phyloP scores from a whole-genome alignment of 2,888 invertebrate genomes.

The Drepana falcataria region DNA sequence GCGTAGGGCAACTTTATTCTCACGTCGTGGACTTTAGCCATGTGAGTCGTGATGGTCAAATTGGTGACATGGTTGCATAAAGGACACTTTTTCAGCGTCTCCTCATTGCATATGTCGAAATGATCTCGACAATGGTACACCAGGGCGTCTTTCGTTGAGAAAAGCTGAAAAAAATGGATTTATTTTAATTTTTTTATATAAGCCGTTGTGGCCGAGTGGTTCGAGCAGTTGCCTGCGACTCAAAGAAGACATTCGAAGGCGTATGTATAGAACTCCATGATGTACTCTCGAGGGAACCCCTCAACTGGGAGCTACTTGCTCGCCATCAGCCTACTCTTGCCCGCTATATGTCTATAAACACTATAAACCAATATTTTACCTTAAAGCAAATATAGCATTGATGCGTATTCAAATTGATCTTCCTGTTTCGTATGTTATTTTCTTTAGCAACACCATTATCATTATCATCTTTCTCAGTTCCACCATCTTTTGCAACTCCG shows the following conservation, averaged over 20 bases:
- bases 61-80: conserved; percentile 46
- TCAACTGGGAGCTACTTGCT: too few relatives aligned
- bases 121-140: conserved; percentile 51
- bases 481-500: background rate
- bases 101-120: conserved; percentile 50
- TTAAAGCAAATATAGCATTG: conserved; percentile 65
- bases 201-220: too few relatives aligned
- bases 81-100: conserved; percentile 54
- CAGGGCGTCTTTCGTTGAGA: conserved; percentile 43
- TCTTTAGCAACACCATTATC: conserved; percentile 4
- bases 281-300: too few relatives aligned
- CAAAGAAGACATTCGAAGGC: too few relatives aligned
- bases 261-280: too few relatives aligned
- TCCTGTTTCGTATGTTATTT: conserved; percentile 15
- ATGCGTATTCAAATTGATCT: conserved; percentile 40
- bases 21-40: conserved; percentile 34
- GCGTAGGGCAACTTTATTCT: conserved; percentile 29
- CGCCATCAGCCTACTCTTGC: too few relatives aligned
- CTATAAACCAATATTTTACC: conserved; percentile 41
- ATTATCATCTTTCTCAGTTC: conserved; percentile 1
- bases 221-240: too few relatives aligned
- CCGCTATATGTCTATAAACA: too few relatives aligned
- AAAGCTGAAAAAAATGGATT: conserved; percentile 44
- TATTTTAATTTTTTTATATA: too few relatives aligned
- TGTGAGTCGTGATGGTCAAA: conserved; percentile 31